Base-by-base conservation (phyloP, 2,797 vertebrate species). In the Macropodus opercularis region DNA sequence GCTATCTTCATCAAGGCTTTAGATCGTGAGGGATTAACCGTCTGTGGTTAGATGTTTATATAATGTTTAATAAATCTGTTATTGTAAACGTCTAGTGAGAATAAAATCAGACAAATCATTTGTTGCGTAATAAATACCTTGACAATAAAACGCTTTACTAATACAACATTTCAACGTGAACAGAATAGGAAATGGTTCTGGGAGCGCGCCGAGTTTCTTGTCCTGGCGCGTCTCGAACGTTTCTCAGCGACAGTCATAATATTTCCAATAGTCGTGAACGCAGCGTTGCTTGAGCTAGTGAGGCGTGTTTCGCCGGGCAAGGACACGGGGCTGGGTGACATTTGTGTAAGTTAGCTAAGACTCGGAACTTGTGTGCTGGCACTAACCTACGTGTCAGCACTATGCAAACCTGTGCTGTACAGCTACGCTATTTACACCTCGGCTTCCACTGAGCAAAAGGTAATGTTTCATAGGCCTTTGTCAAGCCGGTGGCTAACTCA, bases 311-410 rank as follows among this genome's bases (percentile, higher is more conserved):
- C 26, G 69, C 59, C 49, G 63, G 69, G 69, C 91, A 93, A 93
- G 91, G 92, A 66, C 91, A 27, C 40, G 40, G 69, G 70, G 64
- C 69, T 66, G 52, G 47, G 63, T 86, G 89, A 91, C 91, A 88
- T 87, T 89, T 77, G 84, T 81, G 56, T 73, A 71, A 84, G 64
- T 81, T 73, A 74, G 52, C 50, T 22, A 57, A 68, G 34, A 27
- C 6, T 22, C 1, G 2, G 2, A 27, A 12, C 9, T 4, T 22
- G 32, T 13, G 35, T 39, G 13, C 13, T 13, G 3, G 1, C 13
- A 2, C 18, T 9, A 12, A 22, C 15, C 2, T 17, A 0, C 1
- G 2, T 3, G 21, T 19, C 13, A 65, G 12, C 9, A 8, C 5
- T 27, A 9, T 3, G 19, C 35, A 36, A 4, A 18, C 15, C 9